Evolutionary conservation across 2,888 invertebrate genomes (phyloP), one percentile per base, ranked within the genome.

Genomic region (Ptilodon capucinus): DNA sequence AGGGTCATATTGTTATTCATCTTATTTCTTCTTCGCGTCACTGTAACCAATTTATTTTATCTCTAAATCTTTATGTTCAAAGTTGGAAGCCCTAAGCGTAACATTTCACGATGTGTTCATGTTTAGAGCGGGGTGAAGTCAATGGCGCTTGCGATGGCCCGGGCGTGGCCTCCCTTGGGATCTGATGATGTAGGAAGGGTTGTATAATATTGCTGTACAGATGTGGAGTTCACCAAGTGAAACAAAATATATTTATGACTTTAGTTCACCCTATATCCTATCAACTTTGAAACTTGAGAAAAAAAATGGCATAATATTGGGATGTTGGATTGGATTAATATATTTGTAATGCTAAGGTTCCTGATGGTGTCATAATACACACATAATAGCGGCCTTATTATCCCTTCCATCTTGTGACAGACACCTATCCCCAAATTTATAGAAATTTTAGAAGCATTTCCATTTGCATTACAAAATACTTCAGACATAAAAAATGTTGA

Each of bases 91-190:
- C 17, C 13, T 21, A 40, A 32, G 19, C 21, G 34, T 43, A 48
- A 42, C 38, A 43, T 52, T 48, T 40, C 42, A 28, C 38, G 38
- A 39, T 34, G 23, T 23, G n/a, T 38, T 13, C 17, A 16, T 41
- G 19, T 16, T 48, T 43, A 42, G 14, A 45, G 35, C 50, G 43
- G 42, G 46, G 60, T 56, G 43, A 62, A 76, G 67, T 76, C 74
- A 81, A 81, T 81, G 80, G 65, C 57, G 78, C 81, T 74, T 81
- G 61, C 67, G 65, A 84, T 81, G 60, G 73, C 17, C 48, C 69
- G 73, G 84, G 84, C 80, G 81, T 76, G 73, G 71, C 68, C 13
- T 19, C 81, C 73, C 76, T 25, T 21, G 76, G 71, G 80, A 74
- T 46, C 28, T 18, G 18, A 17, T 34, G 11, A 28, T 18, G 18